Percentiles rank a stretch among this genome's conserved stretches.
phyloP scores from a whole-genome alignment of 2,113 vertebrate species.

The Malaclemys terrapin region DNA sequence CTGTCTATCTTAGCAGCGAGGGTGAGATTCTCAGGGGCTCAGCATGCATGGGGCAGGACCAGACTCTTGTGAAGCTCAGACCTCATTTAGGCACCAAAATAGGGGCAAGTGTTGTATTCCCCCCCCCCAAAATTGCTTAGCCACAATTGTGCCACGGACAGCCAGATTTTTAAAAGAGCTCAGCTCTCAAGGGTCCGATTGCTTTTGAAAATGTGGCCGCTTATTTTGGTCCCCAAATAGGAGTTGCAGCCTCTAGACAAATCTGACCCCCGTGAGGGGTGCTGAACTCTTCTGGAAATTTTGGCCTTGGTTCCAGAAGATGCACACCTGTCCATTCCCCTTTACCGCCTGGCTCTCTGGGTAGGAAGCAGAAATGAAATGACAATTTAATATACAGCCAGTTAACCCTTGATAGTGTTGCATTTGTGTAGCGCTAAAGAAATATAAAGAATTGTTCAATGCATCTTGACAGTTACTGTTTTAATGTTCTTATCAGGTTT shows the following conservation, averaged over 20 bases:
- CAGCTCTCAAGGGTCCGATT: neutral
- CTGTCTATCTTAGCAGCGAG: neutral
- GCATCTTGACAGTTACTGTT: slow-evolving; percentile 41
- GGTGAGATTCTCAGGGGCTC: neutral
- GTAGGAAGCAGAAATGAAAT: slow-evolving; percentile 54
- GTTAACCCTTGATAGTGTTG: slow-evolving; percentile 51
- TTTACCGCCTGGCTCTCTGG: slow-evolving; percentile 2
- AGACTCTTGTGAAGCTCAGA: accelerated
- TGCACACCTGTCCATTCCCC: slow-evolving; percentile 39
- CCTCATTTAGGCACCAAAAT: neutral
- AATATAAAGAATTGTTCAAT: accelerated
- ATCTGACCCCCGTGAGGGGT: neutral
- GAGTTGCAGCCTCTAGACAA: neutral
- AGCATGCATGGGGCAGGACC: neutral
- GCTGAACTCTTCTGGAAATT: slow-evolving; percentile 33
- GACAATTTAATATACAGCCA: slow-evolving; percentile 15
- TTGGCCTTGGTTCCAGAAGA: slow-evolving; percentile 28
- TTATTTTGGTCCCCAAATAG: neutral
- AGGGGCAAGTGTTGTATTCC: neutral
- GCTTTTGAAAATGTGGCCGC: accelerated
- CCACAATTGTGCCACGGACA: neutral
- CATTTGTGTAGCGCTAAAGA: neutral
- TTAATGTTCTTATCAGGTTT: slow-evolving; percentile 68
- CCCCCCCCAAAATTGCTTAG: neutral
- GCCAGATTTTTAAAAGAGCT: accelerated